phyloP scores from a whole-genome alignment of 2,113 vertebrate species.

The Phrynosoma blainvillii region DNA sequence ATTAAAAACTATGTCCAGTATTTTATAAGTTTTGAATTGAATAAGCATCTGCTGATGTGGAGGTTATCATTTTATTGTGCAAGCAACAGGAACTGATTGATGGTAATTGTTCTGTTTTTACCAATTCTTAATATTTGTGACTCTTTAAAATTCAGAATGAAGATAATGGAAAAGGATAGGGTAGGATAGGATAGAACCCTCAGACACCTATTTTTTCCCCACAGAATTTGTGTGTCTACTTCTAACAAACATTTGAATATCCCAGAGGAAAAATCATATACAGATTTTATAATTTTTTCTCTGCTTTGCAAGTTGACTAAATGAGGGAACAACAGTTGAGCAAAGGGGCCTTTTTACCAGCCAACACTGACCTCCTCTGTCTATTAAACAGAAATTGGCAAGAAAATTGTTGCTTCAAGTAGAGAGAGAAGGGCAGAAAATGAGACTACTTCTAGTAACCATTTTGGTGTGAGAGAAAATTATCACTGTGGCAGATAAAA shows the following conservation, averaged over 20 bases:
- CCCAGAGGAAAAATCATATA: too few relatives aligned
- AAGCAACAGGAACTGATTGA: background rate
- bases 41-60: background rate
- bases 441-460: background rate
- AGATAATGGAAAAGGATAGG: background rate
- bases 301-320: too few relatives aligned
- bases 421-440: fast-evolving
- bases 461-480: background rate
- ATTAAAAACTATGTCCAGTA: background rate
- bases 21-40: background rate
- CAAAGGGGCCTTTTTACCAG: background rate
- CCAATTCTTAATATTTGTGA: background rate
- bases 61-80: background rate
- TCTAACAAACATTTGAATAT: background rate
- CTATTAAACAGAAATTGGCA: background rate
- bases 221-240: background rate
- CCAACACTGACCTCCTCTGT: background rate
- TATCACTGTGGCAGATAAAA: background rate
- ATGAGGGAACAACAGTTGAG: background rate
- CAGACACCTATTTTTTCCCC: background rate
- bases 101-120: background rate
- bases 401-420: background rate
- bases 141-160: background rate
- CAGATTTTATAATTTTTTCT: too few relatives aligned
- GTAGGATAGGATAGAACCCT: background rate